Percentiles rank a stretch among this genome's conserved stretches.
Evolutionary conservation across 2,888 invertebrate genomes (phyloP).

Genomic region (Parelbella ahira): DNA sequence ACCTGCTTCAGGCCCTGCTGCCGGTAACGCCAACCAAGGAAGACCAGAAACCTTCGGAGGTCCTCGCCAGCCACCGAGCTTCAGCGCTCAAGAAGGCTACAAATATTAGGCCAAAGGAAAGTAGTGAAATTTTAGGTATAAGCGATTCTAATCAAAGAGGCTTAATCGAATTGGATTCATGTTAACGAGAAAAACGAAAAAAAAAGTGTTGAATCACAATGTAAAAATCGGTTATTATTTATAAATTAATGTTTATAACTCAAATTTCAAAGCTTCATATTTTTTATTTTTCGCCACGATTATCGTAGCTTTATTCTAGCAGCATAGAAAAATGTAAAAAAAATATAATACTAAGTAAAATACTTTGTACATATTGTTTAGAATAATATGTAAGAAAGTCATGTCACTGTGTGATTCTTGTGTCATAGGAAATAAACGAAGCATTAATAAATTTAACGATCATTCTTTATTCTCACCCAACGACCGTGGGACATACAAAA

Average conservation of each 20-base stretch:
- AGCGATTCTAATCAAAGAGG: slow-evolving; percentile 3
- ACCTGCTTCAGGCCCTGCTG: slow-evolving; percentile 17
- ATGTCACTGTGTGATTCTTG: slow-evolving; percentile 33
- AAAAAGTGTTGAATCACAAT: too few relatives aligned
- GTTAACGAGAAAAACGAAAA: slow-evolving; percentile 8
- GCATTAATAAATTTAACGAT: too few relatives aligned
- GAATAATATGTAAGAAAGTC: slow-evolving; percentile 24
- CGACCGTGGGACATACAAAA: too few relatives aligned
- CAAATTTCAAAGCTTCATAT: slow-evolving; percentile 8
- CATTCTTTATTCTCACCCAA: too few relatives aligned
- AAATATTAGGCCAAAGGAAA: slow-evolving; percentile 61
- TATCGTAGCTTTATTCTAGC: too few relatives aligned
- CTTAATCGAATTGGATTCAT: slow-evolving; percentile 1
- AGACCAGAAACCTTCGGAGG: slow-evolving; percentile 44
- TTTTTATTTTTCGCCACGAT: too few relatives aligned
- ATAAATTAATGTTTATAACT: slow-evolving; percentile 2
- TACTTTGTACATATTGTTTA: slow-evolving; percentile 33
- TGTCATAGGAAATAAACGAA: slow-evolving; percentile 15
- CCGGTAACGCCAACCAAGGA: slow-evolving; percentile 19
- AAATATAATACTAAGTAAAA: slow-evolving; percentile 21
- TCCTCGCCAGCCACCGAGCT: slow-evolving; percentile 69
- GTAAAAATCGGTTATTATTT: slow-evolving; percentile 19
- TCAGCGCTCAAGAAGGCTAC: slow-evolving; percentile 67
- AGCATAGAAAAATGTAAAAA: slow-evolving; percentile 31
- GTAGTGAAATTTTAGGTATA: slow-evolving; percentile 38